These are phyloP conservation scores for Rutpela maculata DNA, from an alignment of 2,888 invertebrate genomes.

Conservation along the genomic window DNA sequence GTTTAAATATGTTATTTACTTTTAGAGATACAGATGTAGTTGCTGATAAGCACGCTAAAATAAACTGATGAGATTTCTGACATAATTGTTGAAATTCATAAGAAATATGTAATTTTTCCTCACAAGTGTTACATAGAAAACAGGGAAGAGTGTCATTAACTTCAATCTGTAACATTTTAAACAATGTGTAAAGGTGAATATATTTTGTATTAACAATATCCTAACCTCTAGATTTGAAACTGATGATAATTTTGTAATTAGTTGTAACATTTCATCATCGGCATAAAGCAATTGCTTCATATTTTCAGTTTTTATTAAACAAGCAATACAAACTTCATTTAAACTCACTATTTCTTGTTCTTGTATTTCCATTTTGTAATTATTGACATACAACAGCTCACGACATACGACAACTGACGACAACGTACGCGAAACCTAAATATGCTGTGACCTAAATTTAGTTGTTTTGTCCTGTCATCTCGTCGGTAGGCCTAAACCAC, in stretches of 20 bases:
- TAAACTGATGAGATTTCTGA: conserved; percentile 58
- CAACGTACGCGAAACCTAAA: too few species aligned
- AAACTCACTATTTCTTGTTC: conserved; percentile 40
- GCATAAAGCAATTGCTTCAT: conserved; percentile 57
- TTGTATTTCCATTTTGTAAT: conserved; percentile 12
- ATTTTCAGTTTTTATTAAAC: conserved; percentile 56
- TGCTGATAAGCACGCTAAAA: conserved; percentile 42
- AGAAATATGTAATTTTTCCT: conserved; percentile 61
- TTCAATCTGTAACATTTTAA: conserved; percentile 52
- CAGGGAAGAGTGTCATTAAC: conserved; percentile 55
- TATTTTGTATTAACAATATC: conserved; percentile 8
- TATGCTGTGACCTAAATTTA: too few species aligned
- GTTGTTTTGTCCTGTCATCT: too few species aligned
- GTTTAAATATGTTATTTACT: conserved; percentile 2
- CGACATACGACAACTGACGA: background rate
- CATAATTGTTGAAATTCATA: conserved; percentile 62
- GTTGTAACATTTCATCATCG: conserved; percentile 48
- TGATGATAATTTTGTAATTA: conserved; percentile 58
- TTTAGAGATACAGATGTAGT: conserved; percentile 8
- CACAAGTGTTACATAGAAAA: conserved; percentile 60
- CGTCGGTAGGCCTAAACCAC: too few species aligned
- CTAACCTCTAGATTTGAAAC: conserved; percentile 59
- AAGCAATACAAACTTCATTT: conserved; percentile 60
- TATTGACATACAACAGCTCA: background rate
- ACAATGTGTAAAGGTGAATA: background rate